Conservation (phyloP, 2,797 vertebrate genomes). For the Alfaro cultratus region DNA sequence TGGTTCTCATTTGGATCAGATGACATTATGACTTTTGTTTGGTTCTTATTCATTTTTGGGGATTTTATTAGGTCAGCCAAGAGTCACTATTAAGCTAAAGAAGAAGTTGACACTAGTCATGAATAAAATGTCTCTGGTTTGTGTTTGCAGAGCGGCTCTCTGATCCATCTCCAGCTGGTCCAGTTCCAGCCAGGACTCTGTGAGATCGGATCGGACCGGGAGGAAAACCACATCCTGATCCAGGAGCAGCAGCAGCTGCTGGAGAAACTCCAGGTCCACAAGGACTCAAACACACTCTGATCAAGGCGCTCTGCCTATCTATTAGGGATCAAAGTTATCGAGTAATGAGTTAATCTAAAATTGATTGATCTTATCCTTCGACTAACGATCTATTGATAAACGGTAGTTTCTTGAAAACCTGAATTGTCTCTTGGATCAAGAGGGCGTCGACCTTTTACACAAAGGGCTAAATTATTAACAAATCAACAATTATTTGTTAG, state of each 20-base stretch:
- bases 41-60: too few species aligned
- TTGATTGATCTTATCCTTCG: too few species aligned
- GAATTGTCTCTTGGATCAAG: too few species aligned
- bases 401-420: too few species aligned
- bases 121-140: neutral
- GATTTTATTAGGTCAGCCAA: neutral
- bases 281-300: neutral
- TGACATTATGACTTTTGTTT: neutral
- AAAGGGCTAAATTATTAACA: too few species aligned
- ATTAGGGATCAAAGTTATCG: too few species aligned
- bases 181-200: constrained; percentile 91
- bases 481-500: too few species aligned
- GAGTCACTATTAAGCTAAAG: neutral
- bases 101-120: neutral
- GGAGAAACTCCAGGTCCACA: constrained; percentile 85
- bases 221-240: constrained; percentile 86
- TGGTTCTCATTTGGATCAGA: neutral
- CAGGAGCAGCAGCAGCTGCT: constrained; percentile 88
- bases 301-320: neutral
- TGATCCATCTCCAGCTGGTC: constrained; percentile 87
- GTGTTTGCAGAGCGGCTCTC: constrained; percentile 82
- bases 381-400: too few species aligned
- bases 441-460: too few species aligned
- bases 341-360: too few species aligned
- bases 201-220: constrained; percentile 89